phyloP scores from a whole-genome alignment of 2,797 vertebrate species.

The Takifugu rubripes region DNA sequence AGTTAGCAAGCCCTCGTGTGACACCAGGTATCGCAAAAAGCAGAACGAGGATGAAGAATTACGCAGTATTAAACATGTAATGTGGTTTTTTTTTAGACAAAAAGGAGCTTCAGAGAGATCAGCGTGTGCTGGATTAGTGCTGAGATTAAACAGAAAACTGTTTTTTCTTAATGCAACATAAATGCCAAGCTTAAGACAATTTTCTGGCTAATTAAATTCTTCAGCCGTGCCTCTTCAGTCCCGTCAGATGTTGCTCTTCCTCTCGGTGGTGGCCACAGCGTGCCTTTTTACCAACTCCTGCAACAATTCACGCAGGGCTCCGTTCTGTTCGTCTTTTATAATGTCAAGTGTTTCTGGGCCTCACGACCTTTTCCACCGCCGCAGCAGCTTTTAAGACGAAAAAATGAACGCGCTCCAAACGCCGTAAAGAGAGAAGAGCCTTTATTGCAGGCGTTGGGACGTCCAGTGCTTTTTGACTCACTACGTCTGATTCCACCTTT shows the following conservation, averaged over 20 bases:
- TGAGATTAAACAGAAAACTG: neutral
- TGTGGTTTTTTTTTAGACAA: neutral
- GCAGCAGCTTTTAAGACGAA: neutral
- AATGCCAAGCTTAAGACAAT: neutral
- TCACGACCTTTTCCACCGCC: conserved; percentile 11
- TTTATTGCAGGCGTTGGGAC: conserved; percentile 10
- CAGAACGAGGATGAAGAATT: neutral
- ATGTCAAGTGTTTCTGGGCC: conserved; percentile 28
- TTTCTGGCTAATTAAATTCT: conserved; percentile 6
- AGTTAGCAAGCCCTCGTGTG: neutral
- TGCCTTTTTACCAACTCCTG: conserved; percentile 15
- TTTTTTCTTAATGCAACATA: neutral
- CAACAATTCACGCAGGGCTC: conserved; percentile 7
- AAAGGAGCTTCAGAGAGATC: neutral
- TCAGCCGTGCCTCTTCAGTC: conserved; percentile 2
- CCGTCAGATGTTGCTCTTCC: neutral
- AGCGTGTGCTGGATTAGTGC: neutral
- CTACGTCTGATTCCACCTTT: no score
- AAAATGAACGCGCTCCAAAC: neutral
- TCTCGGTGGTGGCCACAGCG: conserved; percentile 5
- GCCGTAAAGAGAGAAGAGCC: conserved; percentile 26
- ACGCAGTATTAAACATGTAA: neutral
- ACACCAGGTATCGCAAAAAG: neutral
- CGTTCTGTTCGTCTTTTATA: conserved; percentile 22
- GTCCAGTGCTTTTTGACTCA: conserved; percentile 16